Percentiles rank a stretch among this genome's conserved stretches.
Conservation (phyloP, 2,113 vertebrate genomes). For the Limnothrissa miodon region DNA sequence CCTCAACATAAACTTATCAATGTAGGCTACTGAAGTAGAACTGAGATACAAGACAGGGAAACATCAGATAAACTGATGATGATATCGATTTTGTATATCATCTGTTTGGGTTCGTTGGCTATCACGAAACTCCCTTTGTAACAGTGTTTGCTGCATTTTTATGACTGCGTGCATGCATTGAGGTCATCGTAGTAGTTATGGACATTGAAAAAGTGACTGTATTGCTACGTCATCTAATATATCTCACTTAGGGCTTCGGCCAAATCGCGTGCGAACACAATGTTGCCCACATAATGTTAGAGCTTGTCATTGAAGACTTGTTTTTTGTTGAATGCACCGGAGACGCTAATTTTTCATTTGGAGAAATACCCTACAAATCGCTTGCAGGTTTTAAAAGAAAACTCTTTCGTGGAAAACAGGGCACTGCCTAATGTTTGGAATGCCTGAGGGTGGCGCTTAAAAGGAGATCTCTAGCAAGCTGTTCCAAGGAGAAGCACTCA, state of each 20-base stretch:
- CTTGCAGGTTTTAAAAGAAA: neutral
- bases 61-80: neutral
- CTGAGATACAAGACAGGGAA: neutral
- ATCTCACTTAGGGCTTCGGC: neutral
- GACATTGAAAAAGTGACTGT: neutral
- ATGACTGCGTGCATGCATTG: neutral
- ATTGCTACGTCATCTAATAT: neutral
- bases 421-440: slow-evolving; percentile 11
- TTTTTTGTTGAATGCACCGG: neutral
- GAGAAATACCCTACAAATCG: neutral
- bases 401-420: slow-evolving; percentile 11
- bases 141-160: neutral
- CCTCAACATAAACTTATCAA: neutral
- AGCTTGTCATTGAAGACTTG: neutral
- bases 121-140: neutral
- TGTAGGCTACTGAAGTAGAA: neutral
- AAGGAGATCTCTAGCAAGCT: neutral
- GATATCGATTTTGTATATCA: too few relatives aligned
- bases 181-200: neutral
- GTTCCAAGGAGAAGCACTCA: neutral
- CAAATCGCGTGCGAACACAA: neutral
- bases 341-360: neutral
- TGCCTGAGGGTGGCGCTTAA: slow-evolving; percentile 18
- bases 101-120: too few relatives aligned
- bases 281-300: neutral